These are phyloP conservation scores for Scaptodrosophila lebanonensis DNA, from an alignment of 1,140 invertebrate genomes.

Conservation along the genomic window DNA sequence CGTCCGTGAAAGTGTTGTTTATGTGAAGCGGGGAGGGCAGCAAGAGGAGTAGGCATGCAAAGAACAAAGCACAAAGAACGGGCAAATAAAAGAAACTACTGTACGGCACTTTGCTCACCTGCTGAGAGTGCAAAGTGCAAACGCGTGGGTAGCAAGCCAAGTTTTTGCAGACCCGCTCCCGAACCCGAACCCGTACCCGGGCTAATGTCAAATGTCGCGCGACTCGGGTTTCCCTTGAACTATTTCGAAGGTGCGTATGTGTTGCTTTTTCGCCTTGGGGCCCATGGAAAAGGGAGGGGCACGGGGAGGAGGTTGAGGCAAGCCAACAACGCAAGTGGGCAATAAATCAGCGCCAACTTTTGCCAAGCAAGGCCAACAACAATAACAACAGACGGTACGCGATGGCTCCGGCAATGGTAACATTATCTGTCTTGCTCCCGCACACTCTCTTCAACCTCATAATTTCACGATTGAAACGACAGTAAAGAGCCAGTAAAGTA, in stretches of 20 bases:
- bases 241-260: conserved; percentile 35
- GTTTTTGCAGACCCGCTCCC: conserved; percentile 3
- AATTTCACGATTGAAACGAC: not conserved
- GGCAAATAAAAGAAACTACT: conserved; percentile 12
- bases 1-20: conserved; percentile 60
- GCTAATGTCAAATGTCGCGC: not conserved
- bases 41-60: conserved; percentile 3
- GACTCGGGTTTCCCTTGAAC: conserved; percentile 30
- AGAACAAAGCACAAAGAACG: not conserved
- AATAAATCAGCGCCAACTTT: conserved; percentile 44
- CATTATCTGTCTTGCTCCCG: too few relatives aligned
- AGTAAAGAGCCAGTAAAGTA: too few relatives aligned
- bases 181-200: conserved; percentile 2
- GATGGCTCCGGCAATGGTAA: too few relatives aligned
- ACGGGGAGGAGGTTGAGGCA: too few relatives aligned
- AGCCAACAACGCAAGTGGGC: conserved; percentile 10
- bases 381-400: too few relatives aligned
- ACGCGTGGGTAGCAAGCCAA: conserved; percentile 9
- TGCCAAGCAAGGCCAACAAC: not conserved
- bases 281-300: too few relatives aligned
- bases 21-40: conserved; percentile 30
- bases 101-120: conserved; percentile 32
- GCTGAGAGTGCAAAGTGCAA: conserved; percentile 27
- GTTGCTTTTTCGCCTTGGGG: too few relatives aligned
- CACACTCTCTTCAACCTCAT: not conserved